Evolutionary conservation across 2,888 invertebrate species (phyloP), one percentile per base, ranked within the genome.

Genomic region (Chorisops tibialis): DNA sequence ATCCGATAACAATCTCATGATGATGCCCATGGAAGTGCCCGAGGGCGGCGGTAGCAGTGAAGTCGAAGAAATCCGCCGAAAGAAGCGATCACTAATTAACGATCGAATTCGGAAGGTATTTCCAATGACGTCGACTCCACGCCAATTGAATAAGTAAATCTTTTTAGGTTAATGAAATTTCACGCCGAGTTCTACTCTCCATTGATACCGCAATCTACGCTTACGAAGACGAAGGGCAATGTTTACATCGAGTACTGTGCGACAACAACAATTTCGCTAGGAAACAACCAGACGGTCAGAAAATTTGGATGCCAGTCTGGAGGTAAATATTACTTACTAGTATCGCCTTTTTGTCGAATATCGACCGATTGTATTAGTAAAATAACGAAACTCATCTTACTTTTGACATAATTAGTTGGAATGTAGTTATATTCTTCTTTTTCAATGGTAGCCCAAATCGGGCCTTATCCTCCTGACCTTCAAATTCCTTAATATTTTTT

Each of bases 291-390:
- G 83, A 83, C 61, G 80, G 79, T 7, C 84, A 83, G 63, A 83
- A 83, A 72, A 82, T 87, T 67, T 87, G 88, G 86, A 76, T 89
- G 61, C 88, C 89, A 0, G 80, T 89, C 65, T 89, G 88, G 87
- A 87, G 89, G 89, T 89, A 80, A 63, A n/a, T 11, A 47, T 56
- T 14, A 47, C n/a, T 21, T 52, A 47, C 11, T 51, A 12, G 3
- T 4, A 49, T 39, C 11, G 43, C 39, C 18, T 51, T 21, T n/a
- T 47, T 19, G 18, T 7, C 19, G 22, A 19, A 16, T 16, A 9
- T 9, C 19, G 1, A 18, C 5, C 12, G 9, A 47, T 47, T 1
- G 16, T 22, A 45, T 30, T 52, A 14, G 5, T 43, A n/a, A n/a
- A n/a, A n/a, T n/a, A n/a, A n/a, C n/a, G n/a, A n/a, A n/a, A n/a